Conservation (phyloP, 2,113 vertebrate genomes). For the Romanogobio albipinnatus region DNA sequence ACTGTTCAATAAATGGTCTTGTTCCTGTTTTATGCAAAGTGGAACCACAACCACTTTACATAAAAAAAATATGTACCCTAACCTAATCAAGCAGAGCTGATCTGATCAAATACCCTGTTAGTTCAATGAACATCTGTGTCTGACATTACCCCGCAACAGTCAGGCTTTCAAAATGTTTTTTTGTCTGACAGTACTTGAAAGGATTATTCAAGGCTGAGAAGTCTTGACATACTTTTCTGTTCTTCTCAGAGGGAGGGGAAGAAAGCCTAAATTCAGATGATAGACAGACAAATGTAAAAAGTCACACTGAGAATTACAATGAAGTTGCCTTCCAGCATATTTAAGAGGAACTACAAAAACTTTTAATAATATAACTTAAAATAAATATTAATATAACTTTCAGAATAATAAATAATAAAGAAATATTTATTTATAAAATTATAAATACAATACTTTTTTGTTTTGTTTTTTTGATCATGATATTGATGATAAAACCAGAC, state of each 20-base stretch:
- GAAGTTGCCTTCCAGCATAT: background rate
- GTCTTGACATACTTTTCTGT: conserved; percentile 10
- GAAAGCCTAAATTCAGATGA: conserved; percentile 9
- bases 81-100: conserved; percentile 19
- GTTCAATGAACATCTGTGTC: conserved; percentile 10
- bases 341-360: background rate
- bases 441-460: too few species aligned
- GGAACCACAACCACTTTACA: conserved; percentile 7
- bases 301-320: background rate
- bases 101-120: conserved; percentile 2
- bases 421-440: too few species aligned
- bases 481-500: background rate
- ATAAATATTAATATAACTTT: too few species aligned
- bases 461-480: too few species aligned
- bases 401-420: too few species aligned
- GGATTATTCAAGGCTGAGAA: conserved; percentile 28
- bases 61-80: conserved; percentile 13
- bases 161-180: conserved; percentile 33
- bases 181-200: conserved; percentile 28
- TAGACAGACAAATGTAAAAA: conserved; percentile 9
- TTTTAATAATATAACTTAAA: too few species aligned
- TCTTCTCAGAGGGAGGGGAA: conserved; percentile 11
- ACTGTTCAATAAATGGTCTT: background rate
- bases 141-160: background rate
- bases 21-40: background rate